Base-by-base conservation (phyloP, 2,888 invertebrate species). In the Ypsolopha scabrella region DNA sequence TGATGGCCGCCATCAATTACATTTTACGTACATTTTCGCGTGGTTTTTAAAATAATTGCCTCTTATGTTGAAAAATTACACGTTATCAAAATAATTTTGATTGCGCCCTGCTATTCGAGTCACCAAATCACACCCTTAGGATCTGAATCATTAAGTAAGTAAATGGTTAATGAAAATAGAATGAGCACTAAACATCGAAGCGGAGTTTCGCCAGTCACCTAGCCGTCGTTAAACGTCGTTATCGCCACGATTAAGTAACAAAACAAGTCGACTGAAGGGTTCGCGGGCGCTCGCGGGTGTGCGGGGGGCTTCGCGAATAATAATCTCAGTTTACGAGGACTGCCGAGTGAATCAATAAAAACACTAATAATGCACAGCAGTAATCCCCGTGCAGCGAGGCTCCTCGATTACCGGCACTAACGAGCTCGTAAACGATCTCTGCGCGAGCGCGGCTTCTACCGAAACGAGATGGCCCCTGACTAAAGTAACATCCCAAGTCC, bases 321-420 rank as follows among this genome's bases (percentile, higher is more conserved):
- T 85, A 85, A 85, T 85, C 85, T 85, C 83, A 80, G 76, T 86
- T 86, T 85, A 86, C 86, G 85, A 85, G 79, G 70, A 78, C 74
- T 79, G 75, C 85, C 86, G 85, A 85, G 82, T 80, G 82, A 86
- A 86, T 86, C 86, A 86, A 86, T 86, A 86, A 86, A 86, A 86
- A 86, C 86, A 85, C 86, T 86, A 86, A 86, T 86, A 86, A 86
- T 86, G 86, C 86, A 83, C 80, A 77, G 75, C 72, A 77, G 79
- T 85, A 83, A 86, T 80, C 85, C 80, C 34, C 49, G 39, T 49
- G 49, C 49, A 49, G n/a, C 33, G 44, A 51, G 45, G 45, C 37
- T 36, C 24, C 39, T 11, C 48, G 52, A 52, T 52, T 52, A 48
- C 49, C 45, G 50, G 41, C 49, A 11, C 37, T 49, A 49, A 49